Base-by-base conservation (phyloP, 2,797 vertebrate genomes). In the Netta rufina region DNA sequence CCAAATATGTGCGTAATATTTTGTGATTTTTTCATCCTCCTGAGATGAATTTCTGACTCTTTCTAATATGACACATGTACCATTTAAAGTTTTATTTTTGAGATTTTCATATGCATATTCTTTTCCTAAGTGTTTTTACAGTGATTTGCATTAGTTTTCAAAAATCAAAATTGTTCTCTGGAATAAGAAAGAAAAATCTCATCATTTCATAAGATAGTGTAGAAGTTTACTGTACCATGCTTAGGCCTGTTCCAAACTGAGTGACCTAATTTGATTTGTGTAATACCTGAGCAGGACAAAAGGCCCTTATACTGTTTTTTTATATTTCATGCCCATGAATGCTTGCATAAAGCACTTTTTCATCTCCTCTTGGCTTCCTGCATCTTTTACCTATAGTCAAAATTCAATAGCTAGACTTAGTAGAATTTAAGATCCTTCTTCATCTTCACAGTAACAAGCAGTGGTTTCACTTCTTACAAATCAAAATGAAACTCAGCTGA, bases 381-480 rank as follows among this genome's bases (percentile, higher is more conserved):
- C 13, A 14, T 72, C 21, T 83, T 80, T 90, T 39, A 60, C 39
- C 28, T 53, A 8, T 4, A 41, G 30, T 64, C n/a, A 91, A 57
- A 25, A 72, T 67, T 84, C 51, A 91, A 65, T 17, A 86, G 60
- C 11, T 76, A 66, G 17, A 13, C 62, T 21, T 89, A 67, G 25
- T 17, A 88, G 39, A 76, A 62, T 84, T 84, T 84, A 75, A 58
- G 43, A 58, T 64, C 32, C 17, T 15, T 76, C 67, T 89, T 91
- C 53, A 80, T 24, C 65, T 87, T 87, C 70, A 57, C 5, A 19
- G 8, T 89, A 89, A 87, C 8, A 74, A 92, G 17, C 9, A n/a
- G 15, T 8, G 8, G 18, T 96, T 95, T 95, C 45, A 86, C 74
- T 89, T 96, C 72, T 88, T 91, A 65, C 41, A 92, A 94, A 96